Base-by-base conservation (phyloP, 2,888 invertebrate genomes). In the Pyrrhosoma nymphula region DNA sequence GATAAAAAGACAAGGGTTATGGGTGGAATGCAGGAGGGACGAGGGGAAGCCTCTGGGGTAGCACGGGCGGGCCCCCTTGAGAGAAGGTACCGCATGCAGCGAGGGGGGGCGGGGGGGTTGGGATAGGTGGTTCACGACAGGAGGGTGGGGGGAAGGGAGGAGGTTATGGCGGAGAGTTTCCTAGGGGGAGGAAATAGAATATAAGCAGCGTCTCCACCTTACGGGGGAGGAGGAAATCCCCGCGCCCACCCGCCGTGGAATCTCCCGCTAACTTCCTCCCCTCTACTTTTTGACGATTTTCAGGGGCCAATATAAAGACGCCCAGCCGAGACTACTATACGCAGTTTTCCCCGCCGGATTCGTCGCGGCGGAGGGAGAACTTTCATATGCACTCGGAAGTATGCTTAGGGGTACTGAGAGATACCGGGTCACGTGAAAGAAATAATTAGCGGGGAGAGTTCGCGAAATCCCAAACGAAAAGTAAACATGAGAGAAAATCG, bases 1-100 rank as follows among this genome's bases (percentile, higher is more conserved):
- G 96, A 96, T 96, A 96, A 96, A 95, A 95, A 95, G 95, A 96
- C 95, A 96, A 93, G 95, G 95, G 96, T 95, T 95, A 96, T 96
- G 95, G 95, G 95, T 88, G 96, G 95, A 95, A 95, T 95, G 95
- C 95, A 88, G 95, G 95, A 60, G 95, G 95, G 96, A 96, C 95
- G 96, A 96, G 96, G 96, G 96, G 96, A 96, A 96, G 47, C 47
- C 47, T 4, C 47, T 47, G 47, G 47, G 47, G 47, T 47, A 47
- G 47, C 47, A 47, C 96, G 96, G 63, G 95, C 95, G 95, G 95
- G 95, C 95, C 96, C 95, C 96, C 95, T 95, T 96, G 95, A 96
- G 95, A 95, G 95, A 35, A 35, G 3, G n/a, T 12, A 26, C 69
- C 12, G 10, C n/a, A n/a, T n/a, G 69, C n/a, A 69, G 95, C 95